phyloP scores from a whole-genome alignment of 1,140 invertebrate genomes.

The Heterodera schachtii region DNA sequence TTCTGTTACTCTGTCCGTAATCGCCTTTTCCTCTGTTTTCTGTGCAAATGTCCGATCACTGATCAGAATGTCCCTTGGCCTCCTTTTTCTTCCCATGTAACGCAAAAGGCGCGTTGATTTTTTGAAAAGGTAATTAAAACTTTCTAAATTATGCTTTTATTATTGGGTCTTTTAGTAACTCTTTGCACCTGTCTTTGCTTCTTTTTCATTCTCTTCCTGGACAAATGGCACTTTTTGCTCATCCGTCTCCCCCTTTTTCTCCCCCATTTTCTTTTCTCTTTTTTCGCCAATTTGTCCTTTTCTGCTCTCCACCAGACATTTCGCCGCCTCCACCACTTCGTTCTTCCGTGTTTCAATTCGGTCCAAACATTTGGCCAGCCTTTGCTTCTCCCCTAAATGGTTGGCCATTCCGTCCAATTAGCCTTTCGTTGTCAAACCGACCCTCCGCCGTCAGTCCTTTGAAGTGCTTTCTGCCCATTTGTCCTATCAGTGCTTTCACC shows the following conservation, averaged over 20 bases:
- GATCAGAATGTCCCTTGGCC: neutral
- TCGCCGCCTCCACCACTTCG: slow-evolving; percentile 25
- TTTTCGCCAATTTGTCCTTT: neutral
- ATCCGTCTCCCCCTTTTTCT: neutral
- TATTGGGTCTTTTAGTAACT: neutral
- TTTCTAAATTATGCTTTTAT: neutral
- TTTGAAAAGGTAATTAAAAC: neutral
- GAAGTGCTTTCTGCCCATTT: slow-evolving; percentile 42
- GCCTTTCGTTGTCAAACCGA: neutral
- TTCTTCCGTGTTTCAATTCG: slow-evolving; percentile 23
- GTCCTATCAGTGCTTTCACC: slow-evolving; percentile 41
- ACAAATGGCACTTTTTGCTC: neutral
- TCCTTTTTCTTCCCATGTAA: slow-evolving; percentile 19
- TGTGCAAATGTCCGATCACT: neutral
- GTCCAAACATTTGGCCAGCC: slow-evolving; percentile 30
- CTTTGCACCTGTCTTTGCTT: neutral
- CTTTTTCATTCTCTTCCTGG: neutral
- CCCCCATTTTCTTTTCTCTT: neutral
- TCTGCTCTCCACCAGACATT: slow-evolving; percentile 36
- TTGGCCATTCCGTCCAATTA: neutral
- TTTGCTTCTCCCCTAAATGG: slow-evolving; percentile 16
- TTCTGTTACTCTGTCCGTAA: neutral
- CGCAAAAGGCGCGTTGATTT: neutral
- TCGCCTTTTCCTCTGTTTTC: neutral
- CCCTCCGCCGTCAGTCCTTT: slow-evolving; percentile 22